These are phyloP conservation scores for Gopherus evgoodei DNA, from an alignment of 2,113 vertebrate genomes.

Conservation along the genomic window DNA sequence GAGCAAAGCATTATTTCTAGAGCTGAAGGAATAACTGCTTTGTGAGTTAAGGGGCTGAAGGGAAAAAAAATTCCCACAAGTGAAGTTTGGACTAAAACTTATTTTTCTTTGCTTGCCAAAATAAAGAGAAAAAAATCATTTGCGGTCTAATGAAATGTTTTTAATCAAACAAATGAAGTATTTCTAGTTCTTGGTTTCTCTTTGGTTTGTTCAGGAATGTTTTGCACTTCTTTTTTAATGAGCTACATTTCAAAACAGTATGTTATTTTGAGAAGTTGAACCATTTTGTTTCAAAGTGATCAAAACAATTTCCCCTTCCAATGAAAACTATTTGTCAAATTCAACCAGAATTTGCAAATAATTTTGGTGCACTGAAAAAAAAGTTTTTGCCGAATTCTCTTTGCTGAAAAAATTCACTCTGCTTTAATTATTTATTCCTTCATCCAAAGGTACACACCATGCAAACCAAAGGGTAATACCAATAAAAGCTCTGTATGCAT, in stretches of 20 bases:
- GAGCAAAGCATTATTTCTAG: slow-evolving; percentile 54
- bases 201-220: not conserved
- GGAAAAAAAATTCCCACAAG: not conserved
- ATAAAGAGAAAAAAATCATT: not conserved
- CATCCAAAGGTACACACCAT: slow-evolving; percentile 53
- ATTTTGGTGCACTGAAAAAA: not conserved
- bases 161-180: not conserved
- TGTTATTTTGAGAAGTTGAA: not conserved
- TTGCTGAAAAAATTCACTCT: not conserved
- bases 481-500: slow-evolving; percentile 12
- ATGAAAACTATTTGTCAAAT: not conserved
- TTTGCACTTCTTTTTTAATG: not conserved
- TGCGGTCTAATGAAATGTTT: not conserved
- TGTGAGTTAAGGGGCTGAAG: not conserved
- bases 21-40: not conserved
- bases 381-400: not conserved
- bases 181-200: not conserved
- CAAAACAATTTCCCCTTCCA: no score
- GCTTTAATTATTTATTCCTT: slow-evolving; percentile 51
- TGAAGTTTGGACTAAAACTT: not conserved
- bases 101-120: not conserved
- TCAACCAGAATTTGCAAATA: not conserved
- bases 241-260: not conserved
- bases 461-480: slow-evolving; percentile 55
- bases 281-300: not conserved